Conservation (phyloP, 2,888 invertebrate genomes). For the Polydrusus cervinus region DNA sequence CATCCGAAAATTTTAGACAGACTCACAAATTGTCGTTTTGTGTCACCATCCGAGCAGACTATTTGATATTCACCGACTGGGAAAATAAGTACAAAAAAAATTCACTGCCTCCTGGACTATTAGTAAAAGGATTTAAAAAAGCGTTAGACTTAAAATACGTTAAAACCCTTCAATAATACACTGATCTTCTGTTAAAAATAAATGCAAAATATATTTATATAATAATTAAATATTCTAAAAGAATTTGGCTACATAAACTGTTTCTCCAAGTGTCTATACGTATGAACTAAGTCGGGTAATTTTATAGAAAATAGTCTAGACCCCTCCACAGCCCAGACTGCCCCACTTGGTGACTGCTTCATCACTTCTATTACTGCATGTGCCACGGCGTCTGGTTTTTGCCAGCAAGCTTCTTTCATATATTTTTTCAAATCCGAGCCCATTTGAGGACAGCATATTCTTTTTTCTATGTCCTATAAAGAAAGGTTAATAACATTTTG, state of each 20-base stretch:
- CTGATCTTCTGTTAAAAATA: too few species aligned
- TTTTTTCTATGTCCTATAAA: constrained; percentile 54
- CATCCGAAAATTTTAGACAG: too few species aligned
- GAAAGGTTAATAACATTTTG: neutral
- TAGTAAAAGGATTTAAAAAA: too few species aligned
- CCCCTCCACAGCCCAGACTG: constrained; percentile 66
- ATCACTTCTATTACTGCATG: constrained; percentile 63
- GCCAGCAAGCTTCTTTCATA: constrained; percentile 58
- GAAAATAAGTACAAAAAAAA: too few species aligned
- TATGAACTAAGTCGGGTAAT: constrained; percentile 30
- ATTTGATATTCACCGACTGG: too few species aligned
- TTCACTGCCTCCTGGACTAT: too few species aligned
- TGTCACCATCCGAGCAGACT: too few species aligned
- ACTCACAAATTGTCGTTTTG: too few species aligned
- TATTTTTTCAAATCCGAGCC: constrained; percentile 56
- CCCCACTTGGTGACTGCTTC: constrained; percentile 62
- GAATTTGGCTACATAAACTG: constrained; percentile 44
- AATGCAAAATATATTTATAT: too few species aligned
- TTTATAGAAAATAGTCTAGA: constrained; percentile 59
- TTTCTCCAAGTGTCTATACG: constrained; percentile 34
- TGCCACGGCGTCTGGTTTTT: constrained; percentile 63
- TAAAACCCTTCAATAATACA: too few species aligned
- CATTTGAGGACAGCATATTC: constrained; percentile 58
- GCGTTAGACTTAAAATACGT: too few species aligned
- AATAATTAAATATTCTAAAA: neutral